A percentile compares a stretch with the other conserved stretches of the same genome.
These are phyloP conservation scores for Lordiphosa fenestrarum DNA, from an alignment of 2,888 invertebrate genomes.

Conservation along the genomic window DNA sequence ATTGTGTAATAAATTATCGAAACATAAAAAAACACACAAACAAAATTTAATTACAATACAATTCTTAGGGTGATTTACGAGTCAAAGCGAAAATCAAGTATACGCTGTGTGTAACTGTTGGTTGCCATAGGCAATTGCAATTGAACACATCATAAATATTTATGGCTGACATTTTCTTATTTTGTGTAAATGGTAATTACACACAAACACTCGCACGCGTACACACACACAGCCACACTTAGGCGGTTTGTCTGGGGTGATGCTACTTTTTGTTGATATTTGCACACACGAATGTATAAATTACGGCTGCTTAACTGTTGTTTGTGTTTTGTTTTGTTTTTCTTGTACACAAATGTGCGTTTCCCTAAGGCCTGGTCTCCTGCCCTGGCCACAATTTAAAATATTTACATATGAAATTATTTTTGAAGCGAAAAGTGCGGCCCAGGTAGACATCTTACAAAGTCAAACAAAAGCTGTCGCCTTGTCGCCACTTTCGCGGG, in stretches of 20 bases:
- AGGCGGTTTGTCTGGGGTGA: neutral
- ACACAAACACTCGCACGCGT: slow-evolving; percentile 16
- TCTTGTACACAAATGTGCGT: slow-evolving; percentile 14
- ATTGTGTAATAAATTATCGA: slow-evolving; percentile 34
- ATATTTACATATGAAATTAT: slow-evolving; percentile 67
- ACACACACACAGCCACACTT: slow-evolving; percentile 1
- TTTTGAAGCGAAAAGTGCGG: slow-evolving; percentile 36
- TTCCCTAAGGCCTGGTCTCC: neutral
- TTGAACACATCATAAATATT: slow-evolving; percentile 68
- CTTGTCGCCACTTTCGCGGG: slow-evolving; percentile 4
- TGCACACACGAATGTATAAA: slow-evolving; percentile 60
- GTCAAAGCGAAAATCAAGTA: slow-evolving; percentile 55
- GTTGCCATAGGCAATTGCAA: slow-evolving; percentile 48
- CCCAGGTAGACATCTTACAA: slow-evolving; percentile 44
- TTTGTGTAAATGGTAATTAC: slow-evolving; percentile 56
- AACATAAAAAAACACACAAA: slow-evolving; percentile 20
- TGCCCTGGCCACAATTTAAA: slow-evolving; percentile 45
- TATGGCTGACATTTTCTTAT: slow-evolving; percentile 50
- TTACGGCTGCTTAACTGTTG: slow-evolving; percentile 31
- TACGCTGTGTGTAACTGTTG: slow-evolving; percentile 39
- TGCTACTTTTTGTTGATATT: slow-evolving; percentile 52
- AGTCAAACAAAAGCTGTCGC: slow-evolving; percentile 37
- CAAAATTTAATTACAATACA: slow-evolving; percentile 14
- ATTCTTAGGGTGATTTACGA: slow-evolving; percentile 35
- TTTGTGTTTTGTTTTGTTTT: slow-evolving; percentile 39